Conservation (phyloP, 2,797 vertebrate genomes). For the Chaetodon trifasciatus region DNA sequence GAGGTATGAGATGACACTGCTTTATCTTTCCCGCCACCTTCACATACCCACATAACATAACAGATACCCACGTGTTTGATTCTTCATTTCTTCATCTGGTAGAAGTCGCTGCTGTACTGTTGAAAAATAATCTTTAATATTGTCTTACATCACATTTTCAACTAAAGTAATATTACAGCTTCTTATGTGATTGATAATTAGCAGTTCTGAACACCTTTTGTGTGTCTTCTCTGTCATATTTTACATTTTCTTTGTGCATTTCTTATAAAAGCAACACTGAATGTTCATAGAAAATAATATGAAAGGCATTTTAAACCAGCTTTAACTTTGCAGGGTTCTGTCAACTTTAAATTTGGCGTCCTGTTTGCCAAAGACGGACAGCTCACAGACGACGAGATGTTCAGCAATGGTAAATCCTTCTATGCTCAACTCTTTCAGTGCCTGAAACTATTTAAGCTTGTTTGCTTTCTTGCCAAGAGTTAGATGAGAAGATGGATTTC, state of each 20-base stretch:
- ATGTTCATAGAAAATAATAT: not conserved
- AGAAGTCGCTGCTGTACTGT: not conserved
- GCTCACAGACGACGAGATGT: slow-evolving; percentile 99
- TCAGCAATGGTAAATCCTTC: slow-evolving; percentile 93
- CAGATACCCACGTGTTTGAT: not conserved
- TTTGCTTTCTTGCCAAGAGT: not conserved
- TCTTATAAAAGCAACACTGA: not conserved
- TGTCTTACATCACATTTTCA: not conserved
- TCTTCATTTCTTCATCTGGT: not conserved
- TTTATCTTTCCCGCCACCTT: not conserved
- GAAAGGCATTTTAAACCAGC: slow-evolving; percentile 1
- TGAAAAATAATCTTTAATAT: not conserved
- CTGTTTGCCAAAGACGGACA: slow-evolving; percentile 98
- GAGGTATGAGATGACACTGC: slow-evolving; percentile 86
- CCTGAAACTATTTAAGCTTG: not conserved
- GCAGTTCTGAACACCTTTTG: not conserved
- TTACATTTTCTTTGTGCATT: not conserved
- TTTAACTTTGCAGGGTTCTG: slow-evolving; percentile 89
- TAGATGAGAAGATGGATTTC: not conserved
- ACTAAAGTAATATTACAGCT: too few species aligned
- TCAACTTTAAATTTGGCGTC: slow-evolving; percentile 99
- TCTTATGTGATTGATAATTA: not conserved
- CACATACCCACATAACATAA: not conserved
- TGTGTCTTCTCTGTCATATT: not conserved
- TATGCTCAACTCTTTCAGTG: not conserved